phyloP scores from a whole-genome alignment of 2,888 invertebrate species.

The Syrphus vitripennis region DNA sequence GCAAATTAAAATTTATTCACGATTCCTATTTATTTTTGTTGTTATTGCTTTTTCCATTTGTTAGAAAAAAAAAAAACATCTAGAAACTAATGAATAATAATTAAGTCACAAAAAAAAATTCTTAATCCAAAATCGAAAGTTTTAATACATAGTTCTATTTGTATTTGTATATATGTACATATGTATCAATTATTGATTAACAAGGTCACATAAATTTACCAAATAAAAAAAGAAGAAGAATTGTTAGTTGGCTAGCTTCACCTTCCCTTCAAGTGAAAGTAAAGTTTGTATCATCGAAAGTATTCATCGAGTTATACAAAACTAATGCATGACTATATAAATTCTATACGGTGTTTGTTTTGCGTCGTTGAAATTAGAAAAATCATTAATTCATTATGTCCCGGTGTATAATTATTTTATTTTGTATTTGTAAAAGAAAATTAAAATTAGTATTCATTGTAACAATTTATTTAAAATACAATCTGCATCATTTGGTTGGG shows the following conservation, averaged over 20 bases:
- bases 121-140: slow-evolving; percentile 22
- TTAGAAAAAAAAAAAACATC: neutral
- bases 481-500: neutral
- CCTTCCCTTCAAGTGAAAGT: slow-evolving; percentile 9
- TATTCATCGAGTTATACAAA: neutral
- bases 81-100: slow-evolving; percentile 14
- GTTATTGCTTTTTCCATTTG: neutral
- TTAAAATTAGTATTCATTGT: slow-evolving; percentile 11
- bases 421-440: neutral
- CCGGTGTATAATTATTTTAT: neutral
- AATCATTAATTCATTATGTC: slow-evolving; percentile 11
- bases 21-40: neutral
- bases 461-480: neutral
- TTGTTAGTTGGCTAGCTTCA: neutral
- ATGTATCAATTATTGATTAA: slow-evolving; percentile 1
- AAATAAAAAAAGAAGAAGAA: neutral
- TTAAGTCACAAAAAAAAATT: neutral
- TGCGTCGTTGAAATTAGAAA: neutral
- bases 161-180: neutral
- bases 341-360: neutral
- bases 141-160: neutral
- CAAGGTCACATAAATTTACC: neutral
- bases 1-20: neutral
- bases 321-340: neutral
- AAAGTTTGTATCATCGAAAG: neutral